Conservation (phyloP, 2,888 invertebrate species). For the Apocheima hispidaria region DNA sequence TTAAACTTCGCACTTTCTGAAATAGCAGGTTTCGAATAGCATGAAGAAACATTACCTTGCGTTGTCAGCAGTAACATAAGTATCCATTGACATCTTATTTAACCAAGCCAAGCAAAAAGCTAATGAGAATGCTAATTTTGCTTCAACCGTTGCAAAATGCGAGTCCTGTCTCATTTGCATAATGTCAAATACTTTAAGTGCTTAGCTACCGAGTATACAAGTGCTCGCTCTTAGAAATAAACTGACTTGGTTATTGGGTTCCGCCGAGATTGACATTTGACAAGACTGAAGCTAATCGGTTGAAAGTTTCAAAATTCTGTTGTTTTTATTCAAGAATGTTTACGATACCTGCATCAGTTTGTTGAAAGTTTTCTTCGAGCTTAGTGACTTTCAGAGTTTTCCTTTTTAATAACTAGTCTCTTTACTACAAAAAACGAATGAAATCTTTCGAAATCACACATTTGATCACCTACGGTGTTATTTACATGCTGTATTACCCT, state of each 20-base stretch:
- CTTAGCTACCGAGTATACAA: constrained; percentile 74
- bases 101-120: constrained; percentile 66
- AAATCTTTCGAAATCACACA: not conserved
- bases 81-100: constrained; percentile 67
- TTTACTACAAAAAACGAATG: not conserved
- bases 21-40: constrained; percentile 1
- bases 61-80: constrained; percentile 50
- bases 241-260: constrained; percentile 38
- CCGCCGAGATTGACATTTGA: constrained; percentile 32
- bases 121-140: constrained; percentile 76
- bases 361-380: not conserved
- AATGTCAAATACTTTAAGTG: constrained; percentile 74
- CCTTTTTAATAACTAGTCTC: not conserved
- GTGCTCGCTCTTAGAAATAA: constrained; percentile 34
- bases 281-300: constrained; percentile 33
- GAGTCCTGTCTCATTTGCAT: constrained; percentile 74
- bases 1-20: not conserved
- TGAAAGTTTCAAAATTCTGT: constrained; percentile 29
- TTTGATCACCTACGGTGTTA: constrained; percentile 9
- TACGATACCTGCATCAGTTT: not conserved
- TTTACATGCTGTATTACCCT: constrained; percentile 54
- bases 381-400: not conserved
- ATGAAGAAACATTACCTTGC: constrained; percentile 7
- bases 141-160: constrained; percentile 68
- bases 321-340: constrained; percentile 10